Base-by-base conservation (phyloP, 2,797 vertebrate species). In the Caiman crocodilus region DNA sequence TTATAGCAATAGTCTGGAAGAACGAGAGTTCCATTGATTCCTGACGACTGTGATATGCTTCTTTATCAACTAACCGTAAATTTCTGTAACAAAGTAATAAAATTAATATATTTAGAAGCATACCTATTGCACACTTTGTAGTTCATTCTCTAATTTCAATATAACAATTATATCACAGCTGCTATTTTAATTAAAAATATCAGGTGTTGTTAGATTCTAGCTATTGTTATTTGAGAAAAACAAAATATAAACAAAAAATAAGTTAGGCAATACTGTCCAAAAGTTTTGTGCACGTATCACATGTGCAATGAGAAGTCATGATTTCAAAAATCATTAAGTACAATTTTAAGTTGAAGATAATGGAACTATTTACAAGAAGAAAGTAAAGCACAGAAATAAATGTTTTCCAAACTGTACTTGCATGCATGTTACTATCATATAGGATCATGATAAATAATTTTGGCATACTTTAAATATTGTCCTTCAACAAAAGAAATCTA, bases 21-120 rank as follows among this genome's bases (percentile, higher is more conserved):
- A 82, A 90, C 2, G 96, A 96, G 6, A 99, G 97, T 84, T 99
- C 98, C 95, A 99, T 97, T 42, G 98, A 98, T 79, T 98, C 97
- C 28, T 96, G 87, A 91, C 98, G 98, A 80, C 28, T 94, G 78
- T 97, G 98, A 96, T 99, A 98, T 88, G 98, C 97, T 82, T 97
- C 95, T 32, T 98, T 95, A 64, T 99, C 97, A 75, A 99, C 85
- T 92, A 99, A 98, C 76, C 98, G 98, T 69, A 99, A 91, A 77
- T 98, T 94, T 94, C 99, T 99, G 97, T 75, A 97, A 93, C 23
- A 92, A 28, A 94, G 58, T 76, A 28, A 88, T 5, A 81, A 95
- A 79, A 77, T 25, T 1, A 81, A 91, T 17, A 88, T 57, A 14
- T 76, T 84, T 63, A 81, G 71, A 2, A 67, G 11, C 21, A n/a